A percentile compares a stretch with the other conserved stretches of the same genome.
phyloP scores from a whole-genome alignment of 2,888 invertebrate species.

The Andrena trimmerana region DNA sequence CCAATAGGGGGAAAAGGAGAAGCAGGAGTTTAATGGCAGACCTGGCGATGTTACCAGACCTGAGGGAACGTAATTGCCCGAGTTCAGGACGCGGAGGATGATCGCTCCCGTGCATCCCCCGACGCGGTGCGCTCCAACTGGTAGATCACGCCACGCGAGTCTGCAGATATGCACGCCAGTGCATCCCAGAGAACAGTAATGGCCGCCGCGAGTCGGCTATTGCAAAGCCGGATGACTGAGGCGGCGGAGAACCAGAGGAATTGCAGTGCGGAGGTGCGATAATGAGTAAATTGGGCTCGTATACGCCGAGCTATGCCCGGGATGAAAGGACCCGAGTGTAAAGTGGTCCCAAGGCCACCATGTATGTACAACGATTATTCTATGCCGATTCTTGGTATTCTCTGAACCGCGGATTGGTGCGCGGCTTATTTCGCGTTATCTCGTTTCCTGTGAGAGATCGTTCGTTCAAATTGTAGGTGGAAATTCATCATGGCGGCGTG shows the following conservation, averaged over 20 bases:
- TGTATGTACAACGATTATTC: constrained; percentile 39
- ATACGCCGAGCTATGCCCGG: constrained; percentile 48
- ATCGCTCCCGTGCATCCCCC: constrained; percentile 45
- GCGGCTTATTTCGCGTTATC: constrained; percentile 41
- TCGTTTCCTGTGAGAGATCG: constrained; percentile 50
- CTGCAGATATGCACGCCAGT: constrained; percentile 26
- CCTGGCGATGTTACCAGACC: constrained; percentile 11
- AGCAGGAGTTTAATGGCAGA: constrained; percentile 12
- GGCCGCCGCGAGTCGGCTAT: constrained; percentile 53
- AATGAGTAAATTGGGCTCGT: constrained; percentile 75
- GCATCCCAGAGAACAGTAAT: constrained; percentile 44
- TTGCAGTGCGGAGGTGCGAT: constrained; percentile 74
- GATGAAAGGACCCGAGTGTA: constrained; percentile 61
- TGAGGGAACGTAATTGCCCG: constrained; percentile 27
- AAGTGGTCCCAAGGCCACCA: constrained; percentile 62
- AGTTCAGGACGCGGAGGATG: constrained; percentile 33
- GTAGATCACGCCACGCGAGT: constrained; percentile 51
- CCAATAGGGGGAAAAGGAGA: background rate
- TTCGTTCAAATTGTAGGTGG: constrained; percentile 15
- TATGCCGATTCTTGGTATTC: constrained; percentile 36
- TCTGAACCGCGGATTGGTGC: constrained; percentile 5
- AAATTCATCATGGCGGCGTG: constrained; percentile 26
- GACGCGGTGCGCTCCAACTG: constrained; percentile 30
- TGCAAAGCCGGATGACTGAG: constrained; percentile 42
- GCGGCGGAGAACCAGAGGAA: constrained; percentile 57